A percentile compares a stretch with the other conserved stretches of the same genome.
Evolutionary conservation across 2,797 vertebrate genomes (phyloP).

Genomic region (Salarias fasciatus): DNA sequence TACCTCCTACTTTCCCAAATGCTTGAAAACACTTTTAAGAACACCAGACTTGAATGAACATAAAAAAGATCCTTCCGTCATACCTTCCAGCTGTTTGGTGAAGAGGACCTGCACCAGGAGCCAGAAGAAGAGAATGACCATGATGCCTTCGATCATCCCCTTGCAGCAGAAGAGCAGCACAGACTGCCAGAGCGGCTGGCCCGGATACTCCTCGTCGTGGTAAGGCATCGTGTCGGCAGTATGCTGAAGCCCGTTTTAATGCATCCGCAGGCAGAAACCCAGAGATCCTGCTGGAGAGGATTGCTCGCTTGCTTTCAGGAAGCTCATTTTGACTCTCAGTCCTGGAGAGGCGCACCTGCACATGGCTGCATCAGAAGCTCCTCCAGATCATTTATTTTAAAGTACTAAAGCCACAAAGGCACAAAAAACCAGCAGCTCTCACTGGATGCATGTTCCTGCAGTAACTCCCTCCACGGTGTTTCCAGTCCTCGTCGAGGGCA

Average conservation of each 20-base stretch:
- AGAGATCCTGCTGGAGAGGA: slow-evolving; percentile 17
- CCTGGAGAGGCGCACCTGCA: not conserved
- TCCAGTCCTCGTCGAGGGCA: slow-evolving; percentile 28
- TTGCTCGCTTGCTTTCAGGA: slow-evolving; percentile 4
- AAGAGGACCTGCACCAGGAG: slow-evolving; percentile 84
- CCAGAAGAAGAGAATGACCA: slow-evolving; percentile 84
- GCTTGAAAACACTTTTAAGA: no score
- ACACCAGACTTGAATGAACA: no score
- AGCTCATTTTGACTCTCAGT: slow-evolving; percentile 22
- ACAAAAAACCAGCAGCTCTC: no score
- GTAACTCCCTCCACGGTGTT: slow-evolving; percentile 1
- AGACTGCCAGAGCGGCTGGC: slow-evolving; percentile 80
- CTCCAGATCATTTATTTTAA: slow-evolving; percentile 29
- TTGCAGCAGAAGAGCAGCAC: slow-evolving; percentile 83
- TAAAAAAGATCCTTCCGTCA: not conserved
- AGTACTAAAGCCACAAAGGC: slow-evolving; percentile 7
- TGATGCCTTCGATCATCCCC: slow-evolving; percentile 84
- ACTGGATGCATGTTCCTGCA: no score
- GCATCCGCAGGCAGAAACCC: slow-evolving; percentile 24
- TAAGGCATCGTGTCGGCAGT: slow-evolving; percentile 70
- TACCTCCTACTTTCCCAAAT: no score
- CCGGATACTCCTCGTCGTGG: slow-evolving; percentile 73
- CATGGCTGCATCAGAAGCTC: slow-evolving; percentile 15
- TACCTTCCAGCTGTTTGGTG: slow-evolving; percentile 84
- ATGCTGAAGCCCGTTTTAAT: slow-evolving; percentile 27